Evolutionary conservation across 2,797 vertebrate species (phyloP).

Genomic region (Rhyacichthys aspro): DNA sequence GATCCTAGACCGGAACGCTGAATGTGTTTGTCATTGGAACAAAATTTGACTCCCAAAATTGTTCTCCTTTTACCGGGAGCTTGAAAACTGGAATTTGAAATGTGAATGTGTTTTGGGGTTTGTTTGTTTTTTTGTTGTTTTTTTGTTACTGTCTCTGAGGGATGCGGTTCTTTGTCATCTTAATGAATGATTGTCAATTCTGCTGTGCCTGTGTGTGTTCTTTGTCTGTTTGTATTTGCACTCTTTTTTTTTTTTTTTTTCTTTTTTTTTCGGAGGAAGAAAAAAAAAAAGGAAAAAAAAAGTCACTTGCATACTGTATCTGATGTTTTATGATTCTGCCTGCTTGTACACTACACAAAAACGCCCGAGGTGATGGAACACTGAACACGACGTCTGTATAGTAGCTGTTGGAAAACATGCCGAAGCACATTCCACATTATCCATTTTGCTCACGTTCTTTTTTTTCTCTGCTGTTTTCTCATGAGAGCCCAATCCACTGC

Average conservation of each 20-base stretch:
- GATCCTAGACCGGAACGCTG: conserved; percentile 36
- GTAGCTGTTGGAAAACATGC: conserved; percentile 42
- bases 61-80: conserved; percentile 26
- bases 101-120: conserved; percentile 64
- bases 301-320: conserved; percentile 62
- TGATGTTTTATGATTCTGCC: conserved; percentile 55
- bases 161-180: conserved; percentile 67
- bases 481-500: conserved; percentile 56
- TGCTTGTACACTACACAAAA: conserved; percentile 45
- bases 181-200: conserved; percentile 75
- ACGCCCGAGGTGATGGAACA: conserved; percentile 26
- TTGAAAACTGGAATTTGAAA: conserved; percentile 47
- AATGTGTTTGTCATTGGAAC: conserved; percentile 32
- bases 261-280: background rate
- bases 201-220: conserved; percentile 77
- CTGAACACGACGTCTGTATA: conserved; percentile 69
- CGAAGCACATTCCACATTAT: conserved; percentile 21
- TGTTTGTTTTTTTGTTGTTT: conserved; percentile 36
- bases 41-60: conserved; percentile 18
- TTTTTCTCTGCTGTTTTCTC: conserved; percentile 44
- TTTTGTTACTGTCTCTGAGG: conserved; percentile 42
- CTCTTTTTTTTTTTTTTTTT: conserved; percentile 60
- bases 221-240: conserved; percentile 77
- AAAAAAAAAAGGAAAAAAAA: conserved; percentile 5
- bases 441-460: conserved; percentile 53